Base-by-base conservation (phyloP, 2,888 invertebrate species). In the Chloroclystis v-ata region DNA sequence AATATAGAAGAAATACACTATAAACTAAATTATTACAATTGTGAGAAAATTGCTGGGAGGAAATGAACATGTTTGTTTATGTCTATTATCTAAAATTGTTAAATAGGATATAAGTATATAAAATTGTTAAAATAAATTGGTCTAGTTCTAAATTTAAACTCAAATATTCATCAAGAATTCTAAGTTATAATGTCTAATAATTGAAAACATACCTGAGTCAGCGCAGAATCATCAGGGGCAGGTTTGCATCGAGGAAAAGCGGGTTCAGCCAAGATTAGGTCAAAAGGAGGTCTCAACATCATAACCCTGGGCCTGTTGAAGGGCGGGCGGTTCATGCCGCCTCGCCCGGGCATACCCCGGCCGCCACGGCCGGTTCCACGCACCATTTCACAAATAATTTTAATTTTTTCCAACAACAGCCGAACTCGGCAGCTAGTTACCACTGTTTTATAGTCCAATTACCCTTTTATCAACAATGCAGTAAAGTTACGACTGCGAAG, bases 121-220 rank as follows among this genome's bases (percentile, higher is more conserved):
- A n/a, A n/a, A n/a, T n/a, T n/a, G n/a, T n/a, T n/a, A n/a, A n/a
- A n/a, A n/a, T n/a, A n/a, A n/a, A n/a, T n/a, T n/a, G n/a, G n/a
- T n/a, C n/a, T n/a, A n/a, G n/a, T n/a, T n/a, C n/a, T n/a, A n/a
- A n/a, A n/a, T n/a, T n/a, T n/a, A n/a, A n/a, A n/a, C n/a, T n/a
- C n/a, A n/a, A n/a, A n/a, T n/a, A n/a, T n/a, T n/a, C n/a, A n/a
- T n/a, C n/a, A n/a, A n/a, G n/a, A n/a, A n/a, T n/a, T n/a, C n/a
- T n/a, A n/a, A n/a, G n/a, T n/a, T n/a, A n/a, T n/a, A n/a, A n/a
- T n/a, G n/a, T n/a, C n/a, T n/a, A n/a, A n/a, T n/a, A n/a, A n/a
- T n/a, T n/a, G n/a, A n/a, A n/a, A n/a, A n/a, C n/a, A n/a, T 84
- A 93, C 94, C 85, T 94, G 92, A 11, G 96, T 96, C 28, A 97